Evolutionary conservation across 2,797 vertebrate species (phyloP).

Genomic region (Zenarchopterus dispar): DNA sequence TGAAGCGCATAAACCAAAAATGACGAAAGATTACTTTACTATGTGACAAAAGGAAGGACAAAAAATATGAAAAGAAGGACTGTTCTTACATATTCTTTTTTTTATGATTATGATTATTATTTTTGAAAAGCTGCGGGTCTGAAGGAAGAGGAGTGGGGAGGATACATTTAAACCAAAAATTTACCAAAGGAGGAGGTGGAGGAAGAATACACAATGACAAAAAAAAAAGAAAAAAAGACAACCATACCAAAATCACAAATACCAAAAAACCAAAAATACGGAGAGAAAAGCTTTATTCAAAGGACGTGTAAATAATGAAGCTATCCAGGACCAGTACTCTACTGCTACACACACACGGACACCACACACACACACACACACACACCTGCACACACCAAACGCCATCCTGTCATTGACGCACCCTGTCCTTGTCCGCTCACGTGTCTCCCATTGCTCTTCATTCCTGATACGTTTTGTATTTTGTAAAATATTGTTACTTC

Average conservation of each 20-base stretch:
- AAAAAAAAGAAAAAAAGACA: slow-evolving; percentile 66
- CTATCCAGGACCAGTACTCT: slow-evolving; percentile 83
- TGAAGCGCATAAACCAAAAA: slow-evolving; percentile 80
- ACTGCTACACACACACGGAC: slow-evolving; percentile 33
- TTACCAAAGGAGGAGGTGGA: slow-evolving; percentile 68
- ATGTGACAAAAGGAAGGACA: slow-evolving; percentile 73
- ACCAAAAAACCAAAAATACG: slow-evolving; percentile 90
- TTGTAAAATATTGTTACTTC: slow-evolving; percentile 58
- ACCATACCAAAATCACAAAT: slow-evolving; percentile 86
- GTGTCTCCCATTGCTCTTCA: slow-evolving; percentile 43
- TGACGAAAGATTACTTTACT: slow-evolving; percentile 77
- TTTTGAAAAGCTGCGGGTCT: slow-evolving; percentile 75
- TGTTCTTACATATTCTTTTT: slow-evolving; percentile 52
- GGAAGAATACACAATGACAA: slow-evolving; percentile 80
- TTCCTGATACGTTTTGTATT: slow-evolving; percentile 42
- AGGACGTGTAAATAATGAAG: slow-evolving; percentile 90
- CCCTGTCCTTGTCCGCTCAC: slow-evolving; percentile 57
- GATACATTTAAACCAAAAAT: slow-evolving; percentile 85
- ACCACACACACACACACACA: slow-evolving; percentile 43
- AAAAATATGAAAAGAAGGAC: slow-evolving; percentile 60
- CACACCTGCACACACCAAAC: slow-evolving; percentile 24
- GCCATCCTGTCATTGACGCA: slow-evolving; percentile 58
- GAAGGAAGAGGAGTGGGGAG: slow-evolving; percentile 70
- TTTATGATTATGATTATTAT: slow-evolving; percentile 28
- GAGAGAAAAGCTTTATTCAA: slow-evolving; percentile 95